A percentile compares a stretch with the other conserved stretches of the same genome.
Evolutionary conservation across 2,888 invertebrate species (phyloP).

Genomic region (Limenitis camilla): DNA sequence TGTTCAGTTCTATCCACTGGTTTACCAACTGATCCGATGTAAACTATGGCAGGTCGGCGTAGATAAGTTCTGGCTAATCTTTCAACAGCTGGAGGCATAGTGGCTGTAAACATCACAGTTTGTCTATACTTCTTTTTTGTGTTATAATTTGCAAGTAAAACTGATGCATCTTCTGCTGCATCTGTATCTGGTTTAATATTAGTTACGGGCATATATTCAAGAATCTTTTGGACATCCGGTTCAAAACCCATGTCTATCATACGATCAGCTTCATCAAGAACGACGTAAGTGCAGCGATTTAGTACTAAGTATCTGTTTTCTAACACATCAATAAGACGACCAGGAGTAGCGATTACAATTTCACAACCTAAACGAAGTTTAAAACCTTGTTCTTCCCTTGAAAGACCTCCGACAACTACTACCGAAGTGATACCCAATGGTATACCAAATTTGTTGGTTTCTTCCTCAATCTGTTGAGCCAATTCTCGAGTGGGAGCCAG

Average conservation of each 20-base stretch:
- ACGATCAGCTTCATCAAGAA: constrained; percentile 96
- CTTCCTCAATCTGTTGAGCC: constrained; percentile 99
- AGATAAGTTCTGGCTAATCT: constrained; percentile 95
- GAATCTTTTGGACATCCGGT: constrained; percentile 96
- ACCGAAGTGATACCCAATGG: constrained; percentile 94
- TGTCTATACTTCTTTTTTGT: constrained; percentile 97
- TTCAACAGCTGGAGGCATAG: constrained; percentile 99
- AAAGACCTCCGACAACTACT: constrained; percentile 98
- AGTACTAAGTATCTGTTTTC: constrained; percentile 98
- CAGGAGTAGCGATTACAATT: constrained; percentile 99
- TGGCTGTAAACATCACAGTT: constrained; percentile 99
- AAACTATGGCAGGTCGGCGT: constrained; percentile 96
- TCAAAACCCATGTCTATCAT: constrained; percentile 99
- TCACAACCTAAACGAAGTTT: constrained; percentile 97
- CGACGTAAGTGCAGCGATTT: constrained; percentile 98
- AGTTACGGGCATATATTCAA: constrained; percentile 98
- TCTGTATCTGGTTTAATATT: constrained; percentile 99
- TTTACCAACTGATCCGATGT: constrained; percentile 97
- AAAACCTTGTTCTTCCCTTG: constrained; percentile 98
- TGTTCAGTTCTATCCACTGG: constrained; percentile 99
- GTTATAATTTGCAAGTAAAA: constrained; percentile 93
- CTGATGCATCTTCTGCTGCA: constrained; percentile 95
- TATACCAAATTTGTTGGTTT: constrained; percentile 97
- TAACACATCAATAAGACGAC: constrained; percentile 98
- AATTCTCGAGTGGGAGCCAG: constrained; percentile 99